Evolutionary conservation across 2,888 invertebrate genomes (phyloP).

Genomic region (Dolomedes plantarius): DNA sequence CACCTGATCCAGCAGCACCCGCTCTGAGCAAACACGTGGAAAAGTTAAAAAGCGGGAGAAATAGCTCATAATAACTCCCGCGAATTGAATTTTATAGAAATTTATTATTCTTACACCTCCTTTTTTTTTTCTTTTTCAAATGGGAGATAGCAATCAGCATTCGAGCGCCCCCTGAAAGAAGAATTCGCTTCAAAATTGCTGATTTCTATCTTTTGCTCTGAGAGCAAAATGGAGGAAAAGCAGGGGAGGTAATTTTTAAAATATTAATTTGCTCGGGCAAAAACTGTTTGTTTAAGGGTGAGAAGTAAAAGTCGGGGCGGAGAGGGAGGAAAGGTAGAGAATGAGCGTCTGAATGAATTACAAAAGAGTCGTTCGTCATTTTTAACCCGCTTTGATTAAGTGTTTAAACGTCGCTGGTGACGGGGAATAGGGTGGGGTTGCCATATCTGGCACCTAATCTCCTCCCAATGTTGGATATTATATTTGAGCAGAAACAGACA

Average conservation of each 20-base stretch:
- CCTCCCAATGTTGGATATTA: no score
- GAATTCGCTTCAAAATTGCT: slow-evolving; percentile 59
- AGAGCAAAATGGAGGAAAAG: background rate
- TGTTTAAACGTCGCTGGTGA: slow-evolving; percentile 24
- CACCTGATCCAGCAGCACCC: background rate
- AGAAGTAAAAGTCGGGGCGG: background rate
- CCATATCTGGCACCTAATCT: background rate
- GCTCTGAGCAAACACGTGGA: slow-evolving; percentile 4
- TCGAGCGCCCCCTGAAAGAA: slow-evolving; percentile 17
- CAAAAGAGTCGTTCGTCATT: slow-evolving; percentile 47
- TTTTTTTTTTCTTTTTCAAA: no score
- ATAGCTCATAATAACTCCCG: slow-evolving; percentile 29
- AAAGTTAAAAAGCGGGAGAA: background rate
- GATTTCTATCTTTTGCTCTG: slow-evolving; percentile 37
- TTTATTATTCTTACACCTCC: slow-evolving; percentile 18
- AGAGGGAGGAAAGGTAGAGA: background rate
- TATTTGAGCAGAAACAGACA: no score
- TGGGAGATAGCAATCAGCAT: slow-evolving; percentile 42
- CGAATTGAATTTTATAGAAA: slow-evolving; percentile 27
- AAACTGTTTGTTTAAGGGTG: slow-evolving; percentile 50
- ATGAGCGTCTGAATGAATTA: slow-evolving; percentile 27
- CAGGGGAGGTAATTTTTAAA: slow-evolving; percentile 25
- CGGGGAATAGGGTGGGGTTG: background rate
- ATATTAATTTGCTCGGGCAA: slow-evolving; percentile 51
- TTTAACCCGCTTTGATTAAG: slow-evolving; percentile 53